phyloP scores from a whole-genome alignment of 2,797 vertebrate genomes.

The Galagoides demidoff region DNA sequence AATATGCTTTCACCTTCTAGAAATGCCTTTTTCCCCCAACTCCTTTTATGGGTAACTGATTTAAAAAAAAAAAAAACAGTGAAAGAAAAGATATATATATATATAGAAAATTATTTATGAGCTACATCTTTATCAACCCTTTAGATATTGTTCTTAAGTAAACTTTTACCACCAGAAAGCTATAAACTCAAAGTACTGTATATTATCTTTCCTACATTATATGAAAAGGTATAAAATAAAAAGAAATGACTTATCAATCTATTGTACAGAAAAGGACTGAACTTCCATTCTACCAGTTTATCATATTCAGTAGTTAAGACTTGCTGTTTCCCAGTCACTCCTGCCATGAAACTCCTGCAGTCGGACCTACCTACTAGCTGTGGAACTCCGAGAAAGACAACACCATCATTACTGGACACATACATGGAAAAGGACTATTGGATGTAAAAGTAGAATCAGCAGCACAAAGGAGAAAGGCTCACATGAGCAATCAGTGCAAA shows the following conservation, averaged over 20 bases:
- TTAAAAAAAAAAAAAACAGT: not conserved
- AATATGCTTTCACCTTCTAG: conserved; percentile 5
- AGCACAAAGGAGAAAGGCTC: conserved; percentile 35
- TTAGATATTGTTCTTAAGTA: conserved; percentile 1
- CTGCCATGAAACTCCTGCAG: not conserved
- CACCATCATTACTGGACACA: not conserved
- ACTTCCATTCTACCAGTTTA: not conserved
- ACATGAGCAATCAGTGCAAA: not conserved
- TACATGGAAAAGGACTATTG: not conserved
- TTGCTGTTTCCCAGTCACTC: not conserved
- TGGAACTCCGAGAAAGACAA: not conserved
- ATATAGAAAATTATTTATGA: conserved; percentile 12
- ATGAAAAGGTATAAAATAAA: not conserved
- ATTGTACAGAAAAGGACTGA: not conserved
- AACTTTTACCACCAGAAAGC: not conserved
- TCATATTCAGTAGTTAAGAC: conserved; percentile 32
- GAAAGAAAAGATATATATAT: not conserved
- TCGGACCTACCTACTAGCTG: not conserved
- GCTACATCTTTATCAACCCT: not conserved
- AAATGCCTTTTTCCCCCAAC: not conserved
- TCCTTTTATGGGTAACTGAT: not conserved
- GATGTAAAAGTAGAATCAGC: not conserved
- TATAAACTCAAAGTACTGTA: not conserved
- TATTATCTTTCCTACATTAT: not conserved
- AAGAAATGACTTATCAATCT: not conserved